Evolutionary conservation across 2,888 invertebrate genomes (phyloP).

Genomic region (Leptinotarsa peninsularis): DNA sequence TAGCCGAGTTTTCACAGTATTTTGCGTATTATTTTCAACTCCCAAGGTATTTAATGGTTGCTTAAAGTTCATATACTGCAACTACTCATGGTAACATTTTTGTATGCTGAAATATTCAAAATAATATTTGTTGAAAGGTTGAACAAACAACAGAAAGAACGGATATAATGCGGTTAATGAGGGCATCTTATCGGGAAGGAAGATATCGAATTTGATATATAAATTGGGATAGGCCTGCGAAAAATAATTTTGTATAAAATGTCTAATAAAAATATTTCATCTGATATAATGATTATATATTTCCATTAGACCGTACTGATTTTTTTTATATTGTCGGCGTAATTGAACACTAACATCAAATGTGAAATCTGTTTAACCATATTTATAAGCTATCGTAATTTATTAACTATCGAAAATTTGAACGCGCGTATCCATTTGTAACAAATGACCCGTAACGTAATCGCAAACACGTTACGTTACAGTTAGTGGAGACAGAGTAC

Average conservation of each 20-base stretch:
- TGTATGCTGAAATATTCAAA: background rate
- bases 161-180: constrained; percentile 3
- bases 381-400: no score
- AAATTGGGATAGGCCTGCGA: constrained; percentile 3
- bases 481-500: no score
- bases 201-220: constrained; percentile 24
- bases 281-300: no score
- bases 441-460: no score
- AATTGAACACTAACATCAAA: no score
- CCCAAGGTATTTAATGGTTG: background rate
- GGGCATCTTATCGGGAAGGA: background rate
- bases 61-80: background rate
- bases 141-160: constrained; percentile 13
- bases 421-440: no score
- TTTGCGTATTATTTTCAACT: background rate
- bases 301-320: no score
- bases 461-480: no score
- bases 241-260: background rate
- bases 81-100: background rate
- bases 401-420: no score
- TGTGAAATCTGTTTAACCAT: no score
- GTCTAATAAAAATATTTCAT: no score
- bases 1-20: constrained; percentile 41
- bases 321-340: no score
- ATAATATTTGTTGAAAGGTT: constrained; percentile 32